Evolutionary conservation across 1,140 invertebrate species (phyloP), one percentile per base, ranked within the genome.

Genomic region (Panulirus ornatus): DNA sequence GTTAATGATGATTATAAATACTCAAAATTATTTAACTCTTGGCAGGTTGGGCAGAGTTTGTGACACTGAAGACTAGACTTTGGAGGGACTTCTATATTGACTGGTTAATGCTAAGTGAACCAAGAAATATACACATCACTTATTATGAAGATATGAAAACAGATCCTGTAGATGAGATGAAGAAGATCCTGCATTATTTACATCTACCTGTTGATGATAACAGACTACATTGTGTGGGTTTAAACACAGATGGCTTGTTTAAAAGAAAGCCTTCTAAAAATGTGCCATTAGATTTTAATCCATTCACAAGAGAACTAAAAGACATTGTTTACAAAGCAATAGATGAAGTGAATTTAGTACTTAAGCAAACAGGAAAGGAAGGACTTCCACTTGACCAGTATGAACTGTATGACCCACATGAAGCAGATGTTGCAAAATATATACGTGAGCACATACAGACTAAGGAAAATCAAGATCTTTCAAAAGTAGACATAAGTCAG

Each of bases 41-140:
- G n/a, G 30, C 86, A 92, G 92, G 91, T 73, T 92, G 92, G 92
- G 85, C 63, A 42, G 82, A 89, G 9, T 92, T 92, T 83, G 91
- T 92, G 9, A 38, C 40, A 0, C 71, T 92, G 47, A 92, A 92
- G 75, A 87, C 87, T 34, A 36, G 63, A 38, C 84, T 91, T 1
- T 92, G 92, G 92, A 78, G 71, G 66, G 88, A 91, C 42, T 92
- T 92, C 73, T 92, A 92, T 78, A 30, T 83, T 8, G 92, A 92
- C 84, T 92, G 92, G 92, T n/a, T 92, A 11, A 70, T 71, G 6
- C 30, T 51, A 0, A 82, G 70, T n/a, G 22, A 78, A 11, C 75
- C 78, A 6, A 2, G 36, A 1, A 58, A 89, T 44, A 82, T 91
- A 34, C 84, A 81, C 47, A 76, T 92, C 19, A 90, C 82, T n/a